These are phyloP conservation scores for Zootermopsis nevadensis DNA, from an alignment of 2,888 invertebrate genomes.

Conservation along the genomic window DNA sequence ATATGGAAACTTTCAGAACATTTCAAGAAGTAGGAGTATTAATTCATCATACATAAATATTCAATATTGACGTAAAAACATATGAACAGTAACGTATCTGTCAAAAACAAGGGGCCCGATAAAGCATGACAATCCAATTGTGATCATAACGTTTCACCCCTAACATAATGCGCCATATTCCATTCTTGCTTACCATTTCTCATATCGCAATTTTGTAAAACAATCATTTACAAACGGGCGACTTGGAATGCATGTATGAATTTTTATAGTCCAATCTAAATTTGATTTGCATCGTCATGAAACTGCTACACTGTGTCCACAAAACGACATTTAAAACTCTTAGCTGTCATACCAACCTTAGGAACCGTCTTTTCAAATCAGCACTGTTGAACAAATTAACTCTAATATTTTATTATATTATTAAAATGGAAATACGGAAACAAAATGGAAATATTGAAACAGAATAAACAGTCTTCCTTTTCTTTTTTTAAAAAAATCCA, in stretches of 20 bases:
- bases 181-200: neutral
- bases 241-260: constrained; percentile 40
- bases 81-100: no score
- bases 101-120: no score
- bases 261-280: constrained; percentile 40
- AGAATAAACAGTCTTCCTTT: neutral
- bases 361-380: constrained; percentile 15
- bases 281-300: constrained; percentile 43
- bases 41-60: no score
- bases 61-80: no score
- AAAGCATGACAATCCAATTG: neutral
- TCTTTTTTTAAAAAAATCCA: neutral
- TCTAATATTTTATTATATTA: neutral
- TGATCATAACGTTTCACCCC: no score
- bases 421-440: neutral
- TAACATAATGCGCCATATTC: neutral
- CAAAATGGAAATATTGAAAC: neutral
- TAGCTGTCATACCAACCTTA: constrained; percentile 11
- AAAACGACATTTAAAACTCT: constrained; percentile 37
- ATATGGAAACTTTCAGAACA: no score
- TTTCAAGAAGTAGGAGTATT: no score
- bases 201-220: constrained; percentile 10
- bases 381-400: constrained; percentile 15
- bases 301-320: constrained; percentile 34
- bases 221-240: constrained; percentile 42